phyloP scores from a whole-genome alignment of 2,888 invertebrate genomes.

The Orchesellides sinensis region DNA sequence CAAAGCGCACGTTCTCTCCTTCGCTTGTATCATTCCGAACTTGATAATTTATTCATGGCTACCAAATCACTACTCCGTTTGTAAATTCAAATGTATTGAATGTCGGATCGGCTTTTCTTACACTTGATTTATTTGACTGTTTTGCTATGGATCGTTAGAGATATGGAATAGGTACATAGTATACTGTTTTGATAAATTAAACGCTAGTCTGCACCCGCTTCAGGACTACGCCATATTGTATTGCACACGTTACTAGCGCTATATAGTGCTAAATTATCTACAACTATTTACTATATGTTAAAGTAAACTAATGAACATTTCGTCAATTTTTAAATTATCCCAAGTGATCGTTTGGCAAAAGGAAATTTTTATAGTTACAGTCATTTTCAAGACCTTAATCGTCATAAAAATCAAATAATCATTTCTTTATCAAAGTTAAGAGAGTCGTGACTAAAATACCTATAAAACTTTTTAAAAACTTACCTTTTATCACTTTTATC shows the following conservation, averaged over 20 bases:
- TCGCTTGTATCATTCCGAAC: conserved; percentile 24
- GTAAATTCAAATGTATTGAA: no score
- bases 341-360: not conserved
- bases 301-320: no score
- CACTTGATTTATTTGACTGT: not conserved
- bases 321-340: not conserved
- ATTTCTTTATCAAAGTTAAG: conserved; percentile 32
- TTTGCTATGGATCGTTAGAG: not conserved
- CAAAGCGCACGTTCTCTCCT: conserved; percentile 57
- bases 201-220: no score
- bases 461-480: conserved; percentile 59
- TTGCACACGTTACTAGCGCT: no score
- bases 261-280: no score
- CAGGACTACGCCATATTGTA: no score
- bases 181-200: not conserved
- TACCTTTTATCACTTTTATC: conserved; percentile 60
- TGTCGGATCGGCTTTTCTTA: no score
- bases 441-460: conserved; percentile 59
- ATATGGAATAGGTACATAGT: not conserved
- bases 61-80: no score
- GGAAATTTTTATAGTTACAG: conserved; percentile 20
- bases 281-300: no score
- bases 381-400: conserved; percentile 43
- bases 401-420: conserved; percentile 60
- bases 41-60: conserved; percentile 45